Conservation (phyloP, 2,113 vertebrate genomes). For the Ochotona princeps region DNA sequence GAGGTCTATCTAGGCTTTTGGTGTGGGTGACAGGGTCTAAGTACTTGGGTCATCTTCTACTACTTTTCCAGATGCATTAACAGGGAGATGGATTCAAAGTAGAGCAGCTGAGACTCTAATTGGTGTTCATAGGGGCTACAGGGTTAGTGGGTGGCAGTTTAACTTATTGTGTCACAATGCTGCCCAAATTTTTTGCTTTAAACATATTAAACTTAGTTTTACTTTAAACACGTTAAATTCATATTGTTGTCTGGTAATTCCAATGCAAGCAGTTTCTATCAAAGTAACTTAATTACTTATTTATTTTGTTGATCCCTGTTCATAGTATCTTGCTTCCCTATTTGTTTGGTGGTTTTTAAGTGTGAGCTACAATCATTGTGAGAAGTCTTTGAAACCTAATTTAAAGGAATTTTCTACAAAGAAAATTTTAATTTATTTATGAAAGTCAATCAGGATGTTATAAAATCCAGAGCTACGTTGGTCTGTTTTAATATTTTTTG, state of each 20-base stretch:
- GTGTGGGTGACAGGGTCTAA: too few species aligned
- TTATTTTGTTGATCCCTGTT: background rate
- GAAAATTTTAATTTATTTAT: background rate
- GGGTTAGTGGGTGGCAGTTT: too few species aligned
- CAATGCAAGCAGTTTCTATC: background rate
- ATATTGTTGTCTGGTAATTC: background rate
- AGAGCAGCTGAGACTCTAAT: too few species aligned
- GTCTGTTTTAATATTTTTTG: background rate
- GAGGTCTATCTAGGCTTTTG: too few species aligned
- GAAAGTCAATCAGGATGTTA: background rate
- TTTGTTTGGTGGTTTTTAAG: constrained; percentile 16
- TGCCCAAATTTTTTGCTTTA: background rate
- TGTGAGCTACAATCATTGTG: constrained; percentile 4
- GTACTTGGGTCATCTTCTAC: too few species aligned
- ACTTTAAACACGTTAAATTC: constrained; percentile 15
- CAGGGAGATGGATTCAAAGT: too few species aligned
- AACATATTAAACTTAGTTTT: constrained; percentile 5
- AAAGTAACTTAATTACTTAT: background rate
- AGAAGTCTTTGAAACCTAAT: background rate
- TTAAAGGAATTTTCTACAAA: background rate
- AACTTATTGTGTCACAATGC: too few species aligned
- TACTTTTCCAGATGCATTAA: too few species aligned
- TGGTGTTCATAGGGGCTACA: too few species aligned
- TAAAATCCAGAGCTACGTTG: background rate
- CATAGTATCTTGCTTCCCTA: background rate